These are phyloP conservation scores for Anser cygnoides DNA, from an alignment of 2,113 vertebrate species.

Conservation along the genomic window DNA sequence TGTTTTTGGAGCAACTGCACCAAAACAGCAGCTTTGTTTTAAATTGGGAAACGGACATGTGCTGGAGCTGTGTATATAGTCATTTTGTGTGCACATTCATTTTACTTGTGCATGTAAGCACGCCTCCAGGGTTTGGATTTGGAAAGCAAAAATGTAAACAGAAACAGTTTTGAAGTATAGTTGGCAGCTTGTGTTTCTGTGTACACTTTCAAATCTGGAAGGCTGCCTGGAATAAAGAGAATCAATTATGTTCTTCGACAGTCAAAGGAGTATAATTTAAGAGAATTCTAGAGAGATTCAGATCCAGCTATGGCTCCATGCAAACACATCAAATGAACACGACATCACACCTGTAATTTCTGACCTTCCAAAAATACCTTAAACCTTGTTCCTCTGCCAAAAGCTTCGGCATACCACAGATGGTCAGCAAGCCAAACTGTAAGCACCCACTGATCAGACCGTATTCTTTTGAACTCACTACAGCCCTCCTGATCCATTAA, in stretches of 20 bases:
- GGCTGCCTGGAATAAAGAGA: constrained; percentile 55
- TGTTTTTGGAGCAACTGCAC: not conserved
- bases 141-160: constrained; percentile 63
- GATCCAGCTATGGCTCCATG: not conserved
- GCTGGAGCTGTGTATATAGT: not conserved
- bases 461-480: not conserved
- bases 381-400: not conserved
- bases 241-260: constrained; percentile 50
- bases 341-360: not conserved
- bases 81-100: not conserved
- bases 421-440: not conserved
- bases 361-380: not conserved
- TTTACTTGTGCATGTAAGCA: constrained; percentile 46
- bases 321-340: not conserved
- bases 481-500: not conserved
- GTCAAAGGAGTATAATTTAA: constrained; percentile 8
- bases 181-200: constrained; percentile 64
- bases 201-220: constrained; percentile 59
- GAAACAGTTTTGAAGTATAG: constrained; percentile 53
- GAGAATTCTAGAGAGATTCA: not conserved
- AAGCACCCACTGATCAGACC: not conserved
- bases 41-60: not conserved
- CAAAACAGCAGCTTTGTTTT: constrained; percentile 15
- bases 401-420: not conserved
- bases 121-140: constrained; percentile 57